Base-by-base conservation (phyloP, 2,113 vertebrate genomes). In the Uria aalge region DNA sequence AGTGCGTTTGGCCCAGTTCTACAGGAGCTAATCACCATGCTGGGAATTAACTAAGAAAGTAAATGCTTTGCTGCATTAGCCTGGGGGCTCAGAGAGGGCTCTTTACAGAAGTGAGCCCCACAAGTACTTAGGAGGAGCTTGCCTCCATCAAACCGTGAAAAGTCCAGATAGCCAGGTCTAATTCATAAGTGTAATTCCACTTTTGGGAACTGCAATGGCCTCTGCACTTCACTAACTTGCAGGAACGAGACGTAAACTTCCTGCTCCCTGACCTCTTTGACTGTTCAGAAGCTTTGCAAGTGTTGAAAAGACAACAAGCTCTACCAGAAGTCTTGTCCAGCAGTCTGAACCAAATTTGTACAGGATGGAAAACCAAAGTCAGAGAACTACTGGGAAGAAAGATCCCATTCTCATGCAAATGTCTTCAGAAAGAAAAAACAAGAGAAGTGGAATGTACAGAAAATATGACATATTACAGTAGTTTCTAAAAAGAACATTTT, bases 401-500 rank as follows among this genome's bases (percentile, higher is more conserved):
- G 17, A 83, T 34, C 23, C 45, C 8, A 19, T 90, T 97, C 77
- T 94, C 64, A 92, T 87, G 53, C 48, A 82, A 77, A 92, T 92
- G 16, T 53, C 24, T 82, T 94, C 50, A 79, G n/a, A 93, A 88
- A 71, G 55, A 63, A 87, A 91, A 73, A 93, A 66, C 4, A 75
- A 92, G 77, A 77, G 30, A 87, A 68, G 12, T 85, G 26, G 94
- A 96, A 92, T 77, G 87, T 63, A 75, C 22, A 78, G 56, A 88
- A 90, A 96, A 91, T 73, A 40, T 47, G 18, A 66, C 88, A 60
- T 85, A 82, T 84, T 87, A 19, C 48, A 30, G 63, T 68, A 45
- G 26, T 83, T 90, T 78, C 74, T 50, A 80, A 94, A 85, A 85
- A 69, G 38, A 84, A 62, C 11, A 67, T 84, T 95, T 91, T 94